Conservation (phyloP, 2,888 invertebrate genomes). For the Idaea aversata region DNA sequence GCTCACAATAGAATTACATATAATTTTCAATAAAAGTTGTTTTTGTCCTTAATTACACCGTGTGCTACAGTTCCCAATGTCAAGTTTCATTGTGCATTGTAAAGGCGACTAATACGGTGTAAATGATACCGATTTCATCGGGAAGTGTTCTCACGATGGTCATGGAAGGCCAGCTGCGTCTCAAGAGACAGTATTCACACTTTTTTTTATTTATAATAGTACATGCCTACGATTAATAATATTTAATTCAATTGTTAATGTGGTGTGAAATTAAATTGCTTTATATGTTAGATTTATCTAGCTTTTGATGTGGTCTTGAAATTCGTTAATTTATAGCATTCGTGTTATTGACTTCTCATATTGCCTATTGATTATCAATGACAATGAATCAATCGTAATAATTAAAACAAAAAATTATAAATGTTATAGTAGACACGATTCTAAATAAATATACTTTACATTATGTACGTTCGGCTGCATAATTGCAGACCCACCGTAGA, state of each 20-base stretch:
- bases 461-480: too few species aligned
- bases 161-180: constrained; percentile 44
- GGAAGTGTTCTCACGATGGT: constrained; percentile 45
- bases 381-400: too few species aligned
- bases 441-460: too few species aligned
- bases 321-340: neutral
- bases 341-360: too few species aligned
- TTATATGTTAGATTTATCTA: neutral
- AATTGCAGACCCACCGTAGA: too few species aligned
- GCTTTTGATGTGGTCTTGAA: neutral
- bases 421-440: too few species aligned
- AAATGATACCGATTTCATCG: constrained; percentile 37
- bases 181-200: constrained; percentile 15
- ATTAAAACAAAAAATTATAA: too few species aligned
- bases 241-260: neutral
- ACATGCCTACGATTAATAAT: neutral
- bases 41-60: constrained; percentile 6
- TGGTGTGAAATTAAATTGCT: neutral
- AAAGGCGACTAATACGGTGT: constrained; percentile 23
- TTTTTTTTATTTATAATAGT: constrained; percentile 1
- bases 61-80: constrained; percentile 6
- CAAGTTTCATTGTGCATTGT: constrained; percentile 6
- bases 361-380: too few species aligned
- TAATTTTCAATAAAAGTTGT: neutral
- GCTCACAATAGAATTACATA: constrained; percentile 5